These are phyloP conservation scores for Hyles lineata DNA, from an alignment of 2,888 invertebrate species.

Conservation along the genomic window DNA sequence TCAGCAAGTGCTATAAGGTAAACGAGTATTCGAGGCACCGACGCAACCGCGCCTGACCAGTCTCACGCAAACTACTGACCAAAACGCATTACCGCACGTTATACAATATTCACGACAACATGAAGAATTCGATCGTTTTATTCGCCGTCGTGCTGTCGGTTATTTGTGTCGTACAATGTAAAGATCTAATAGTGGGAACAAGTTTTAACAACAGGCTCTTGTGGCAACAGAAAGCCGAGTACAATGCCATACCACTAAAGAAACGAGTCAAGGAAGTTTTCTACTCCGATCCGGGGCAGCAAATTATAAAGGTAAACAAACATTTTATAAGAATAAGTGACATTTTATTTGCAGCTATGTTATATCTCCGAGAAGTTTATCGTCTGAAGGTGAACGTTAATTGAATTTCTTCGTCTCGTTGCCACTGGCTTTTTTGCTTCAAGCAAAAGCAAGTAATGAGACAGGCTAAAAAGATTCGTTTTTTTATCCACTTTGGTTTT, in stretches of 20 bases:
- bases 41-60: slow-evolving; percentile 47
- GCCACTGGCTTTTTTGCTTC: slow-evolving; percentile 26
- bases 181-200: slow-evolving; percentile 76
- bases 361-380: slow-evolving; percentile 24
- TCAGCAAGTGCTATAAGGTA: slow-evolving; percentile 45
- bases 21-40: slow-evolving; percentile 54
- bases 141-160: slow-evolving; percentile 63
- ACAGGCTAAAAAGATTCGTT: slow-evolving; percentile 7
- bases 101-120: slow-evolving; percentile 48
- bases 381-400: slow-evolving; percentile 27
- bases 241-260: slow-evolving; percentile 74
- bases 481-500: slow-evolving; percentile 25
- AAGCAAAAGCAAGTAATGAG: slow-evolving; percentile 25
- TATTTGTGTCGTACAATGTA: slow-evolving; percentile 62
- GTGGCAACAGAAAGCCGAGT: slow-evolving; percentile 75
- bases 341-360: slow-evolving; percentile 10
- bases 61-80: slow-evolving; percentile 56
- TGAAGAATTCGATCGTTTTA: slow-evolving; percentile 67
- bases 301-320: slow-evolving; percentile 72
- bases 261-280: slow-evolving; percentile 80
- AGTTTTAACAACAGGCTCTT: slow-evolving; percentile 74
- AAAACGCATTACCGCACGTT: slow-evolving; percentile 50
- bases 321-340: slow-evolving; percentile 20
- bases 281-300: slow-evolving; percentile 75
- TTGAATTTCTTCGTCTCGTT: slow-evolving; percentile 26